Base-by-base conservation (phyloP, 2,797 vertebrate species). In the Tokudaia muenninki region DNA sequence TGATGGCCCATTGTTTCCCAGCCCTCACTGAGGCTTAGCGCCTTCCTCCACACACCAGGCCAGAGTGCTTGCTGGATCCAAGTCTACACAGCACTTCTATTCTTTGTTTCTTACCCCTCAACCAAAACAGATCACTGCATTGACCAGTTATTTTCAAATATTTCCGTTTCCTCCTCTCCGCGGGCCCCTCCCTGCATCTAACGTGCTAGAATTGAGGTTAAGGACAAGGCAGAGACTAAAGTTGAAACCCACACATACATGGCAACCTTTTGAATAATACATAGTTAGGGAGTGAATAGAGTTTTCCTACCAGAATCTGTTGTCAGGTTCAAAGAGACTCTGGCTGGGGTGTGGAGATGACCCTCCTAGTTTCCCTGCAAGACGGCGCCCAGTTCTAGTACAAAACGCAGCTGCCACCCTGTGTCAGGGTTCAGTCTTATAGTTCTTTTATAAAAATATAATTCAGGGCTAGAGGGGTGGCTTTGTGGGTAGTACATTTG, bases 1-100 rank as follows among this genome's bases (percentile, higher is more conserved):
- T 96, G 96, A 91, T 0, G 1, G 92, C 12, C 97, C 94, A 97
- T 97, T 97, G 97, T 98, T 94, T 91, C 0, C 47, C 78, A 41
- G 92, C 55, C 37, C 94, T 83, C 94, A 82, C 10, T 52, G 52
- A 13, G 1, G 96, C 92, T 61, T 93, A 77, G 61, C 94, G 74
- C 94, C 83, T 82, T 72, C 88, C 92, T 88, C 91, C 21, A 59
- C n/a, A 91, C n/a, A 0, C 83, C 13, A 50, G 92, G 55, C 37
- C 24, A 44, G 84, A 87, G 47, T 55, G 86, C 50, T 94, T 92
- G 86, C 96, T 94, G 91, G 90, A 91, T 52, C 87, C 52, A 79
- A 63, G 82, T 87, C 88, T 86, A 79, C 67, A 61, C 0, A 34
- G 22, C 26, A 2, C n/a, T 55, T 26, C 5, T 19, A 77, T 96